Evolutionary conservation across 1,140 invertebrate species (phyloP).

Genomic region (Drosophila tsacasi): DNA sequence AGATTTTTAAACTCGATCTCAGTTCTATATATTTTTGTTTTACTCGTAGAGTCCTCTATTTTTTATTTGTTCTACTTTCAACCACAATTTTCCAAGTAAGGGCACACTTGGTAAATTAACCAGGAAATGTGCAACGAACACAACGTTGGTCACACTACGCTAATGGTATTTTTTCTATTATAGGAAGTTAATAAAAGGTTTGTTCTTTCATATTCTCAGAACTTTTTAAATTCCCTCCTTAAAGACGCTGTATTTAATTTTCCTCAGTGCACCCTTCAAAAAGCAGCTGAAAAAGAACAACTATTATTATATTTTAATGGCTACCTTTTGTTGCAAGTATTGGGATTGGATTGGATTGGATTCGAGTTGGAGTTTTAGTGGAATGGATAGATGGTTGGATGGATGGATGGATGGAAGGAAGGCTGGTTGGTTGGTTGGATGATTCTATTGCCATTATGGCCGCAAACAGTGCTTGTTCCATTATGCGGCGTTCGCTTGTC

Average conservation of each 20-base stretch:
- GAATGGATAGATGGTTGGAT: constrained; percentile 8
- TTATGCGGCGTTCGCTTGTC: constrained; percentile 70
- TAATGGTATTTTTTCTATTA: neutral
- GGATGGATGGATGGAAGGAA: constrained; percentile 32
- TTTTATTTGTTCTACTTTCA: neutral
- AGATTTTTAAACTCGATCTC: too few species aligned
- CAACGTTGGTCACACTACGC: neutral
- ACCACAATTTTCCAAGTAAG: neutral
- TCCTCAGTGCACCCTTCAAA: constrained; percentile 21
- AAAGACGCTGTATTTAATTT: neutral
- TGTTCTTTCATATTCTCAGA: neutral
- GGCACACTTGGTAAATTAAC: neutral
- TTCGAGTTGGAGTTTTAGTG: constrained; percentile 24
- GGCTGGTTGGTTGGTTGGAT: constrained; percentile 34
- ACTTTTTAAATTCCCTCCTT: neutral
- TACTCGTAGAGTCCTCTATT: too few species aligned
- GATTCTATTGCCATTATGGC: constrained; percentile 75
- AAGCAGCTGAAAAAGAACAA: constrained; percentile 59
- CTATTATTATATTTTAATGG: constrained; percentile 84
- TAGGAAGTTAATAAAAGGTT: too few species aligned
- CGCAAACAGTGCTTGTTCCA: constrained; percentile 70
- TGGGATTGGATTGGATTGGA: constrained; percentile 54
- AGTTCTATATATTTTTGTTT: too few species aligned
- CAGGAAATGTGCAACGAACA: neutral
- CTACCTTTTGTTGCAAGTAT: constrained; percentile 62